A percentile compares a stretch with the other conserved stretches of the same genome.
phyloP scores from a whole-genome alignment of 1,140 invertebrate species.

The Hormaphis cornu region DNA sequence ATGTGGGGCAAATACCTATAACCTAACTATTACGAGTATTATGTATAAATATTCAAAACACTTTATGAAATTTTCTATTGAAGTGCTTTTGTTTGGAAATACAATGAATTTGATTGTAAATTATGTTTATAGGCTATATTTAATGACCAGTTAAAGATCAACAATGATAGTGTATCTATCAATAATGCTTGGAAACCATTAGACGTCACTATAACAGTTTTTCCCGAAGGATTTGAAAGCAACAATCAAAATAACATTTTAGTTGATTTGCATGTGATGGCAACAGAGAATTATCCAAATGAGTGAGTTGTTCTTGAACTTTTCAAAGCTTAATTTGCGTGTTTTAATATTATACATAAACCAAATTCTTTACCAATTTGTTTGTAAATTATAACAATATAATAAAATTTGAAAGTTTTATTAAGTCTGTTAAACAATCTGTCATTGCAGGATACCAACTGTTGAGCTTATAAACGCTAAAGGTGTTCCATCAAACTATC shows the following conservation, averaged over 20 bases:
- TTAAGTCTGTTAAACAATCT: neutral
- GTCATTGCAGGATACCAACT: slow-evolving; percentile 48
- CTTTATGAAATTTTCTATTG: neutral
- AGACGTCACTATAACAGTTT: slow-evolving; percentile 55
- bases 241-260: slow-evolving; percentile 53
- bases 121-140: slow-evolving; percentile 63
- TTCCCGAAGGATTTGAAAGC: slow-evolving; percentile 42
- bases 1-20: no score
- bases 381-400: no score
- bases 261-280: slow-evolving; percentile 59
- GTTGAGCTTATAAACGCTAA: slow-evolving; percentile 55
- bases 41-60: no score
- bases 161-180: slow-evolving; percentile 46
- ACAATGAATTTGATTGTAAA: no score
- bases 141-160: slow-evolving; percentile 50
- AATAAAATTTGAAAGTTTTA: no score
- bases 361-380: slow-evolving; percentile 29
- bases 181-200: slow-evolving; percentile 54
- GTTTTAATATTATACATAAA: slow-evolving; percentile 23
- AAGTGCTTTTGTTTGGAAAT: neutral
- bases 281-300: slow-evolving; percentile 59
- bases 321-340: neutral
- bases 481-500: slow-evolving; percentile 56
- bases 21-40: no score
- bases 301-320: slow-evolving; percentile 46